Evolutionary conservation across 2,113 vertebrate genomes (phyloP), one percentile per base, ranked within the genome.

Genomic region (Cettia cetti): DNA sequence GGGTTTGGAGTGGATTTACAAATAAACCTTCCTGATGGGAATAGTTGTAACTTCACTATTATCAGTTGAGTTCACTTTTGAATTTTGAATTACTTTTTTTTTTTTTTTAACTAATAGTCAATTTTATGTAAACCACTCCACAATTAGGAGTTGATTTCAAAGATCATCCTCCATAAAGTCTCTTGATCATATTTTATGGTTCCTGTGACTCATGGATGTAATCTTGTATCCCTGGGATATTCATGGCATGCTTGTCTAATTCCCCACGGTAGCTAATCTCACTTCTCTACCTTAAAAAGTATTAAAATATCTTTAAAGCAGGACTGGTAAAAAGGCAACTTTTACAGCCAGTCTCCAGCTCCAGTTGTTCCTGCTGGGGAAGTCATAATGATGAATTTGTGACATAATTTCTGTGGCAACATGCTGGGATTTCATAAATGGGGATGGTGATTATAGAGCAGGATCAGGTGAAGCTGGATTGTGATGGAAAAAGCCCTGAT

Each of bases 361-460:
- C 95, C 94, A 93, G 59, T 96, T 92, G 89, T 84, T 95, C 96
- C 95, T 97, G 94, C 96, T 95, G 96, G 78, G 94, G 94, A 96
- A 97, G 82, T 96, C 87, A 89, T 94, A 95, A 96, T 97, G 91
- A 96, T 94, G 96, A 94, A 95, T 95, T 93, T 96, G 94, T 96
- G 94, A 94, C 96, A 97, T 97, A 96, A 97, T 97, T 97, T 97
- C 96, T 90, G 78, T 0, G 59, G 95, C 83, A 82, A 72, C 97
- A 97, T 42, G 96, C 97, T 97, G 97, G 45, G 96, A 96, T 97
- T 97, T 97, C 97, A 97, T 96, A 97, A 97, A 96, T 89, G 93
- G 82, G 82, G 86, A 84, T 92, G 70, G 93, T 91, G 95, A 97
- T 97, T 97, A 97, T 89, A 95, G 82, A 92, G 94, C 71, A 93